Evolutionary conservation across 2,888 invertebrate genomes (phyloP).

Genomic region (Napeogenes sylphis): DNA sequence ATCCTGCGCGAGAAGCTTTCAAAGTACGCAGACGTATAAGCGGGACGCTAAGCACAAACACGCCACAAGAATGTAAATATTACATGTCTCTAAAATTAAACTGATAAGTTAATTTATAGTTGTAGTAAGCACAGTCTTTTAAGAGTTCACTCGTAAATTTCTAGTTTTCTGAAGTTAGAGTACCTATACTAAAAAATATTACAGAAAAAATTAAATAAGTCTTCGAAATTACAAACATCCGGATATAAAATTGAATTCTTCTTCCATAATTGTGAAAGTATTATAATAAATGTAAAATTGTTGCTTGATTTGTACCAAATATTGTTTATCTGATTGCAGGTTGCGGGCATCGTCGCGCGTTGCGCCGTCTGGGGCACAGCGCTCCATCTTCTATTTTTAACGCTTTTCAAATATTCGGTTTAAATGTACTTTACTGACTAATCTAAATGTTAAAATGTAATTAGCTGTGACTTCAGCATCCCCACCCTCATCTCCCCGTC

Average conservation of each 20-base stretch:
- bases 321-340: slow-evolving; percentile 39
- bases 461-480: slow-evolving; percentile 33
- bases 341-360: slow-evolving; percentile 39
- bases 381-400: slow-evolving; percentile 36
- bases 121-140: not conserved
- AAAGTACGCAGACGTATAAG: slow-evolving; percentile 90
- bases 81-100: not conserved
- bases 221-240: too few relatives aligned
- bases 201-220: too few relatives aligned
- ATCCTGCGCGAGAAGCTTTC: slow-evolving; percentile 92
- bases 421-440: slow-evolving; percentile 38
- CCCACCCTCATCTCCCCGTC: slow-evolving; percentile 18
- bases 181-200: too few relatives aligned
- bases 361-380: slow-evolving; percentile 39
- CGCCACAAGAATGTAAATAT: slow-evolving; percentile 59
- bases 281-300: not conserved
- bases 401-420: slow-evolving; percentile 41
- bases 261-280: too few relatives aligned
- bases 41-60: slow-evolving; percentile 62
- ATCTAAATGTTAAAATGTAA: slow-evolving; percentile 33
- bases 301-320: not conserved
- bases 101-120: not conserved
- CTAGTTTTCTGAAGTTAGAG: too few relatives aligned
- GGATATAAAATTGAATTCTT: too few relatives aligned
- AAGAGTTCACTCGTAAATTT: too few relatives aligned